Evolutionary conservation across 2,888 invertebrate genomes (phyloP).

Genomic region (Epistrophe eligans): DNA sequence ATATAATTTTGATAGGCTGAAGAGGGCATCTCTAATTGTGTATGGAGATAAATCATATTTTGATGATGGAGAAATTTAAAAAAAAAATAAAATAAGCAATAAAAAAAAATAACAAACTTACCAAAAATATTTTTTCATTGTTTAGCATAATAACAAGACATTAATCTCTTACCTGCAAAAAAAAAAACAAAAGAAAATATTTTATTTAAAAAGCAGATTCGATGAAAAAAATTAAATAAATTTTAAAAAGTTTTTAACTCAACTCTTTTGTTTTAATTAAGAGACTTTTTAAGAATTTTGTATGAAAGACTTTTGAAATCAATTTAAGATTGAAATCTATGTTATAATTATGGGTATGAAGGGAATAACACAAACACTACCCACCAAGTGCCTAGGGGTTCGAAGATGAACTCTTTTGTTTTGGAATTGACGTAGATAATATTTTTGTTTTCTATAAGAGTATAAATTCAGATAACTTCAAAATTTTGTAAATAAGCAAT

Average conservation of each 20-base stretch:
- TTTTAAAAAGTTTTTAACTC: slow-evolving; percentile 2
- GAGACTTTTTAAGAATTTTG: not conserved
- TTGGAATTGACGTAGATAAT: too few species aligned
- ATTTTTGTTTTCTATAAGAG: too few species aligned
- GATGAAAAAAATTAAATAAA: not conserved
- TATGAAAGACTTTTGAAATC: not conserved
- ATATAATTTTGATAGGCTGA: slow-evolving; percentile 48
- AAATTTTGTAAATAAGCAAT: too few species aligned
- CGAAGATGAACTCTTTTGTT: too few species aligned
- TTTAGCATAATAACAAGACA: not conserved
- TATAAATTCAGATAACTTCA: too few species aligned
- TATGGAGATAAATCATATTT: slow-evolving; percentile 33
- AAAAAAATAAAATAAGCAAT: not conserved
- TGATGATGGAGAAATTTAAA: slow-evolving; percentile 18
- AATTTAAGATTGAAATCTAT: not conserved
- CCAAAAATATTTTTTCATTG: not conserved
- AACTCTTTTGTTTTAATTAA: slow-evolving; percentile 20
- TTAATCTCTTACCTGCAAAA: slow-evolving; percentile 22
- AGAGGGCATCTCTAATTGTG: slow-evolving; percentile 45
- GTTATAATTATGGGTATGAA: too few species aligned
- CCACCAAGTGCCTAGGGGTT: too few species aligned
- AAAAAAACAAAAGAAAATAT: not conserved
- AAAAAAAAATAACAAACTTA: not conserved
- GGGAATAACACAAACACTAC: too few species aligned
- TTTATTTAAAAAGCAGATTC: not conserved